Evolutionary conservation across 2,113 vertebrate species (phyloP).

Genomic region (Peromyscus maniculatus): DNA sequence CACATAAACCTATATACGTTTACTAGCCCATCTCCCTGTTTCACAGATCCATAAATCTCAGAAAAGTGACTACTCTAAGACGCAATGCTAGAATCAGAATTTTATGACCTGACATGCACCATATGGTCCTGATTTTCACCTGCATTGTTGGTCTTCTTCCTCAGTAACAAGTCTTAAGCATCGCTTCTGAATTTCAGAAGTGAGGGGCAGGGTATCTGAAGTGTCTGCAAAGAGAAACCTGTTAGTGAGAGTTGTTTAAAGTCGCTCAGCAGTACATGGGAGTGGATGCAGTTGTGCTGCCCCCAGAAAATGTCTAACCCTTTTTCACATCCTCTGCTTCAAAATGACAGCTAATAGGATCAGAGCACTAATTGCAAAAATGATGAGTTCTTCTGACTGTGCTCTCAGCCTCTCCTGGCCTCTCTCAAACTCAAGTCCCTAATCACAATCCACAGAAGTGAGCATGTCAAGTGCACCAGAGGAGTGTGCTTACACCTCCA

Average conservation of each 20-base stretch:
- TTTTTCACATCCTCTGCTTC: conserved; percentile 4
- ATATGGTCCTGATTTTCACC: background rate
- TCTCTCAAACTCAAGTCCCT: conserved; percentile 42
- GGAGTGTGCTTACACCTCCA: conserved; percentile 39
- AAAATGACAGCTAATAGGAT: background rate
- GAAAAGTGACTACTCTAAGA: background rate
- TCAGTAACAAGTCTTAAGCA: conserved; percentile 2
- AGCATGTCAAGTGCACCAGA: conserved; percentile 53
- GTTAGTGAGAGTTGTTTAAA: conserved; percentile 25
- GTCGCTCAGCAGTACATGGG: background rate
- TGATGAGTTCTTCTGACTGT: background rate
- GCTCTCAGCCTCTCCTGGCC: background rate
- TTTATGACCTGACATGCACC: background rate
- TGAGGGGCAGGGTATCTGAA: background rate
- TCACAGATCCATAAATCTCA: background rate
- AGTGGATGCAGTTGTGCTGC: background rate
- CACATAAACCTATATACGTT: conserved; percentile 9
- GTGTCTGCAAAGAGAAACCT: background rate
- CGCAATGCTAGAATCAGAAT: background rate
- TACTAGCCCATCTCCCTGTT: background rate
- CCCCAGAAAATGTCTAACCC: background rate
- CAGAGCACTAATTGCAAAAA: conserved; percentile 26
- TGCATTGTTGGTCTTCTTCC: background rate
- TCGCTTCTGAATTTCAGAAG: conserved; percentile 45
- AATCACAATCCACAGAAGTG: conserved; percentile 8